Evolutionary conservation across 2,888 invertebrate genomes (phyloP).

Genomic region (Cataglyphis cursor): DNA sequence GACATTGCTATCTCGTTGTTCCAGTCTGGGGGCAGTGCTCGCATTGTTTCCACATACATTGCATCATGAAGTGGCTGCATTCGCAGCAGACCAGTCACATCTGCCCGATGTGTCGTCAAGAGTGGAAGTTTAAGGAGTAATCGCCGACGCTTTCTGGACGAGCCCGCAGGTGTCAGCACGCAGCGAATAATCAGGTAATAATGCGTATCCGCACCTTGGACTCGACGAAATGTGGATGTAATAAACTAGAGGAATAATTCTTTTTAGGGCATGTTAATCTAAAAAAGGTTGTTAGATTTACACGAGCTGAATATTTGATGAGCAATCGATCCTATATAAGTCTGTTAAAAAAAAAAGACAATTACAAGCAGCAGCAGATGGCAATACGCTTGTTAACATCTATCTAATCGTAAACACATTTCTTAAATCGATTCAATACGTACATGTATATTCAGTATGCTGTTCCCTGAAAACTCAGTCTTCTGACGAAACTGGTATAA

Average conservation of each 20-base stretch:
- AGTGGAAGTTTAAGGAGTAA: slow-evolving; percentile 98
- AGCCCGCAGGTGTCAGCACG: slow-evolving; percentile 83
- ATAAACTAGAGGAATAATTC: background rate
- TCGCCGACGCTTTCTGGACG: slow-evolving; percentile 65
- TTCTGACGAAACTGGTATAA: background rate
- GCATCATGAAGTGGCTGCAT: slow-evolving; percentile 99
- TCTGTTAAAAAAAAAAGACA: background rate
- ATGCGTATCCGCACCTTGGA: background rate
- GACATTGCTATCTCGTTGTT: slow-evolving; percentile 48
- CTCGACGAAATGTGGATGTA: background rate
- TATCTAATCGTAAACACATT: background rate
- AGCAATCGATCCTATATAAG: background rate
- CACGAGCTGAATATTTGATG: background rate
- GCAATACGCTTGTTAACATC: background rate
- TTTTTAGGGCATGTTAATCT: background rate
- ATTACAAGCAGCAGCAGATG: background rate
- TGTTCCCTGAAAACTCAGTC: background rate
- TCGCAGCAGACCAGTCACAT: slow-evolving; percentile 95
- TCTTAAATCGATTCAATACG: background rate
- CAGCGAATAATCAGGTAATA: slow-evolving; percentile 77
- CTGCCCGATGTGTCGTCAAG: slow-evolving; percentile 99
- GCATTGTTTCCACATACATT: slow-evolving; percentile 99
- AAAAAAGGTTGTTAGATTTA: background rate
- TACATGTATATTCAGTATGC: background rate
- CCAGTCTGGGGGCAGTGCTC: slow-evolving; percentile 99